Evolutionary conservation across 2,888 invertebrate species (phyloP), one percentile per base, ranked within the genome.

Genomic region (Leptopilina syphax): DNA sequence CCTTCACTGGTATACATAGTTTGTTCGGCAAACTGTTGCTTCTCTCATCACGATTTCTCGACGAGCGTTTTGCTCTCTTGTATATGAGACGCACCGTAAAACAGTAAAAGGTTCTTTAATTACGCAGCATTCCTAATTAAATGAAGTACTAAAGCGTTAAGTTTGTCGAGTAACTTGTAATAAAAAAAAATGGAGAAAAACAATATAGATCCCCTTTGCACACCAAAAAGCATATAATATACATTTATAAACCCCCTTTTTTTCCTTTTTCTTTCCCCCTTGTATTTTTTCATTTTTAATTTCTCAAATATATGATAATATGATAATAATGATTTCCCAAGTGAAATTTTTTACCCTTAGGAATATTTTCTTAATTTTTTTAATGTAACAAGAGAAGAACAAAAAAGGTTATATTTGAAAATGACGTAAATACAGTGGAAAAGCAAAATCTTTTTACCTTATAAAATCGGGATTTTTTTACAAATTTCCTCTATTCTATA

Each of bases 101-200:
- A 70, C 54, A 70, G 70, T 70, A 70, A 57, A 60, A 78, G 60
- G 60, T 68, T 68, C 57, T 68, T 68, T 78, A 78, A 78, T 78
- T 68, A 78, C 60, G 57, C 66, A 54, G 68, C 68, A 78, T 68
- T 57, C 57, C 67, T 78, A 78, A 78, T 78, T 68, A 78, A 78
- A 78, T 68, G 57, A 57, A 78, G 60, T 44, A 67, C 44, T 68
- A 68, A 70, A 70, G 54, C 54, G 54, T 54, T 70, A 70, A 57
- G 54, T 27, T 54, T 54, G 8, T 5, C 54, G 8, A 70, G 27
- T 3, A 27, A 27, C 50, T 70, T 3, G 27, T 63, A 24, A 70
- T 50, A 12, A 50, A 10, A 34, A 27, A 3, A 34, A 34, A 18
- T 18, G 34, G 3, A 34, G 34, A 34, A 34, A 70, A 70, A 57